Evolutionary conservation across 2,113 vertebrate species (phyloP), one percentile per base, ranked within the genome.

Genomic region (Upupa epops): DNA sequence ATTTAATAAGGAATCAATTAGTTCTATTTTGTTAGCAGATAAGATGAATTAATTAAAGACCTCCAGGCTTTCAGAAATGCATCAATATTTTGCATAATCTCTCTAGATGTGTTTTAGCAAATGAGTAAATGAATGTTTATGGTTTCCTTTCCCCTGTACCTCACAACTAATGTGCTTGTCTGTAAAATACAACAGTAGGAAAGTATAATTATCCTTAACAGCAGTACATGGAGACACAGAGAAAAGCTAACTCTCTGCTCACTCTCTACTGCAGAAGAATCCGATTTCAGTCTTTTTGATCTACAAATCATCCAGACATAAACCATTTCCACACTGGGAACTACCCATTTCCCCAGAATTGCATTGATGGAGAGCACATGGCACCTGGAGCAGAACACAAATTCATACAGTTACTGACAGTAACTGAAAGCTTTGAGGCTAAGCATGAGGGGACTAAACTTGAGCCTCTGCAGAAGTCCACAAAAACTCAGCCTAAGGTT

Each of bases 31-130:
- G 9, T 75, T 66, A 91, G 49, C 17, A 58, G 42, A 83, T 85
- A 36, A 94, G 40, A 31, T 46, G 9, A 72, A 75, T 56, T 64
- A 71, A 68, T 88, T 74, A 46, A 79, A 65, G 79, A 72, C 1
- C 7, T 24, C 37, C 8, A 58, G 29, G 56, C 68, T 70, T 74
- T 70, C 40, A 63, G 51, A 88, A 89, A 85, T 3, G 9, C 17
- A 49, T 31, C 13, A 17, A 11, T 37, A 25, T 70, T 93, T 83
- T 83, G 46, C 46, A 70, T 91, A 83, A 86, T 80, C 42, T 73
- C 68, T 22, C 73, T 45, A 12, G 63, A 79, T 83, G 21, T 10
- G 5, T 65, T 92, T 91, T 55, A 83, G 40, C 40, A 82, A 88
- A 86, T 61, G 36, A 89, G 46, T 76, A 69, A 65, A 73, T 21